phyloP scores from a whole-genome alignment of 2,888 invertebrate species.

The Andrena dorsata region DNA sequence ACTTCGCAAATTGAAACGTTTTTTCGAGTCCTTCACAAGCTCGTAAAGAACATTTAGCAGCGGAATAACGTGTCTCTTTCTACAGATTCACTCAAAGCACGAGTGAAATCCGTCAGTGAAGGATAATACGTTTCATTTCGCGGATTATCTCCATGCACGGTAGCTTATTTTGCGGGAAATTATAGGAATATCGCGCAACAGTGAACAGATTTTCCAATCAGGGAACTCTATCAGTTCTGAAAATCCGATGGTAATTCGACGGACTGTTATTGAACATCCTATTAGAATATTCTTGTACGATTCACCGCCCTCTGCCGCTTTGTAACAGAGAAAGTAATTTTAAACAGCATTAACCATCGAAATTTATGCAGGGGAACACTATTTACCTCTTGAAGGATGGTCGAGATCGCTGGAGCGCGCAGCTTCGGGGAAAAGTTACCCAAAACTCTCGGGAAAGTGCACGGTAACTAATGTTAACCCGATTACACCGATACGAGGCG shows the following conservation, averaged over 20 bases:
- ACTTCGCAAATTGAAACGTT: background rate
- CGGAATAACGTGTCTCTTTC: background rate
- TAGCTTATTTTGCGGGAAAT: background rate
- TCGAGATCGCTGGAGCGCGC: constrained; percentile 18
- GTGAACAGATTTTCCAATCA: too few species aligned
- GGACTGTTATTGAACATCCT: too few species aligned
- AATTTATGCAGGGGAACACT: background rate
- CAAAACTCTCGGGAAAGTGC: constrained; percentile 47
- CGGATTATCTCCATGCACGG: background rate
- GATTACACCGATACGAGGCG: constrained; percentile 51
- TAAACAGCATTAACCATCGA: constrained; percentile 3
- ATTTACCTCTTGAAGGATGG: constrained; percentile 5
- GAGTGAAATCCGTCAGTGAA: background rate
- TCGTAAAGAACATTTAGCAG: background rate
- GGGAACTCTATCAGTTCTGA: too few species aligned
- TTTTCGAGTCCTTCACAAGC: background rate
- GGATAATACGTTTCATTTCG: constrained; percentile 3
- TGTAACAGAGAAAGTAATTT: background rate
- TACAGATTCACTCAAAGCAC: background rate
- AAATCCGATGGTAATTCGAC: too few species aligned
- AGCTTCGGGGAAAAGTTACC: constrained; percentile 47
- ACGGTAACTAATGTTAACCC: constrained; percentile 54
- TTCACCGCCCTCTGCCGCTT: background rate
- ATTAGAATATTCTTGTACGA: background rate
- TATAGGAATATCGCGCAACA: background rate